Base-by-base conservation (phyloP, 1,140 invertebrate species). In the Nymphalis io region DNA sequence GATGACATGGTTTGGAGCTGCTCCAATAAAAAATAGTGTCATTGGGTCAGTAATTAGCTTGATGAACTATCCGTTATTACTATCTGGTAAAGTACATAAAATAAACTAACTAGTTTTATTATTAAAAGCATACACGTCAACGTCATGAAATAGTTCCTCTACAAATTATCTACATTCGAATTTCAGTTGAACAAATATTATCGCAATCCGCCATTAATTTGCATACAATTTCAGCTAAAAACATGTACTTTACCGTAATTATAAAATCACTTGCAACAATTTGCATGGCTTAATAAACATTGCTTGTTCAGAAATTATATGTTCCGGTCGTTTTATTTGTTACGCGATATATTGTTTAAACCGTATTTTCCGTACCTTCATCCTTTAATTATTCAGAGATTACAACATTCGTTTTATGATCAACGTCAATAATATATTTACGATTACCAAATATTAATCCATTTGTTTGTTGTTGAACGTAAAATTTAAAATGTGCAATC, bases 151-250 rank as follows among this genome's bases (percentile, higher is more conserved):
- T 4, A 39, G 16, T 27, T 53, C 39, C 27, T 65, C 62, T 23
- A 18, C 33, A 65, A 55, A 51, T 46, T 46, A 16, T 51, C 48
- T 55, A 55, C 61, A 42, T 65, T 55, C 40, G 62, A 18, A 48
- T 69, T 62, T 20, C 48, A 59, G 67, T 53, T 62, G 20, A 42
- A 53, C 67, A 68, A 68, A 68, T 60, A 68, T 55, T 68, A 62
- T 68, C 67, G 57, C 59, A 33, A 57, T 44, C 42, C 18, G 33
- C 44, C 60, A 64, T 70, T 60, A 70, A 70, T 70, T 64, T 64
- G 68, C 61, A 70, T 70, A 64, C 63, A 70, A 64, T 70, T 70
- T 60, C 33, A 53, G 42, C 64, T 67, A 67, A 67, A 67, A 67
- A 67, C 64, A 59, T 58, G 39, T 67, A 59, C 42, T 23, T 67